Percentiles rank a stretch among this genome's conserved stretches.
These are phyloP conservation scores for Centropus unirufus DNA, from an alignment of 2,113 vertebrate genomes.

Conservation along the genomic window DNA sequence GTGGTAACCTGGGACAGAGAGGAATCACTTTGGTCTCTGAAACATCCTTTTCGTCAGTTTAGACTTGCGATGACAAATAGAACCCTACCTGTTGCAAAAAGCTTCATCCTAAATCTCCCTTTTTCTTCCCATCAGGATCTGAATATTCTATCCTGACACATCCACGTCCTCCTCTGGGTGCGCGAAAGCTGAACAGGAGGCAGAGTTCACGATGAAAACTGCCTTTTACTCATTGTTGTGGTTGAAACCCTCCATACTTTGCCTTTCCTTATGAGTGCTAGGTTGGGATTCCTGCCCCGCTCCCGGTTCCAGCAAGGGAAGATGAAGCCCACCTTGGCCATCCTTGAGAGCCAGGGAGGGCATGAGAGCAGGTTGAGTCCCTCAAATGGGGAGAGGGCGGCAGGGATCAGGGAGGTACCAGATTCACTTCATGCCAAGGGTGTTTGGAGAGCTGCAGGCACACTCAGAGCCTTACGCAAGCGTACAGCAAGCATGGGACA, in stretches of 20 bases:
- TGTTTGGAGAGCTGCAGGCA: not conserved
- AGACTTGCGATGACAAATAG: rapidly evolving
- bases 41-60: not conserved
- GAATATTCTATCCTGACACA: rapidly evolving
- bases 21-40: rapidly evolving
- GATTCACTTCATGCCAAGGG: rapidly evolving
- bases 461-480: not conserved
- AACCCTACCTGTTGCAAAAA: not conserved
- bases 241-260: not conserved
- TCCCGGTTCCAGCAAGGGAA: not conserved
- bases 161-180: not conserved
- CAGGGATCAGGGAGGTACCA: not conserved
- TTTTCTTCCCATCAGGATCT: not conserved
- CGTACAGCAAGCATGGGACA: not conserved
- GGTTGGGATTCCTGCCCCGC: not conserved
- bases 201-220: rapidly evolving
- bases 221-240: not conserved
- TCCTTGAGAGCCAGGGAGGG: not conserved
- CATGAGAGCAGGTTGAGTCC: not conserved
- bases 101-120: not conserved
- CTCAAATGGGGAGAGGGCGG: not conserved
- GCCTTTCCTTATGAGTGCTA: not conserved
- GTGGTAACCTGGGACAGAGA: not conserved
- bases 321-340: not conserved
- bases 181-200: not conserved